These are phyloP conservation scores for Aethes cnicana DNA, from an alignment of 2,888 invertebrate genomes.

Conservation along the genomic window DNA sequence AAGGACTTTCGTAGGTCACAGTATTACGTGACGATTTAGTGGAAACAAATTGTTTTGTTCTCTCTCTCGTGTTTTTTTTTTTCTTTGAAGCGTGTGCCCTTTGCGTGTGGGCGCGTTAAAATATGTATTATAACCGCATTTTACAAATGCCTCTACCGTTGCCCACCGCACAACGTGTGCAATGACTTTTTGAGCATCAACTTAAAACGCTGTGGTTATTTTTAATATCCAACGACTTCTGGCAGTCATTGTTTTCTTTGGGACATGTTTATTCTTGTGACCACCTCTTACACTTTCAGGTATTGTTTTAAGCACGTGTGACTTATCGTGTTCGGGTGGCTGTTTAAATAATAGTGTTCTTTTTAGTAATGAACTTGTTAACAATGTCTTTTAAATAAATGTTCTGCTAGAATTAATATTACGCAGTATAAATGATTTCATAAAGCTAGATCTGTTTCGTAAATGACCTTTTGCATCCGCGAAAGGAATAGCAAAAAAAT, in stretches of 20 bases:
- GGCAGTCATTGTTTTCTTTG: slow-evolving; percentile 69
- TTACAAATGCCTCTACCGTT: slow-evolving; percentile 60
- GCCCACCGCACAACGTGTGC: slow-evolving; percentile 73
- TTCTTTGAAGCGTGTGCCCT: slow-evolving; percentile 56
- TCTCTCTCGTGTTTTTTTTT: slow-evolving; percentile 47
- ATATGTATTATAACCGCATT: slow-evolving; percentile 62
- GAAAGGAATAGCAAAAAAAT: slow-evolving; percentile 25
- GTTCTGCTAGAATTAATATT: not conserved
- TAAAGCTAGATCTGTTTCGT: too few species aligned
- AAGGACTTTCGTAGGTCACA: slow-evolving; percentile 30
- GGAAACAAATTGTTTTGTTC: slow-evolving; percentile 47
- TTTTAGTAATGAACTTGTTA: slow-evolving; percentile 6
- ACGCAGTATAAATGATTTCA: too few species aligned
- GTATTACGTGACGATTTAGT: slow-evolving; percentile 54
- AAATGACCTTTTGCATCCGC: not conserved
- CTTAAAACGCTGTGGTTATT: slow-evolving; percentile 62
- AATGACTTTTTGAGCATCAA: slow-evolving; percentile 70
- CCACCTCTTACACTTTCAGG: slow-evolving; percentile 43
- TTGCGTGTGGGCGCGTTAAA: slow-evolving; percentile 72
- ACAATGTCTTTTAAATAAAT: not conserved
- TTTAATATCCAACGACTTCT: slow-evolving; percentile 62
- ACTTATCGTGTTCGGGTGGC: slow-evolving; percentile 14
- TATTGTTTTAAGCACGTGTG: slow-evolving; percentile 34
- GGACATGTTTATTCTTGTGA: slow-evolving; percentile 65
- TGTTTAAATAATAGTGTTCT: slow-evolving; percentile 8